These are phyloP conservation scores for Lampris incognitus DNA, from an alignment of 2,113 vertebrate species.

Conservation along the genomic window DNA sequence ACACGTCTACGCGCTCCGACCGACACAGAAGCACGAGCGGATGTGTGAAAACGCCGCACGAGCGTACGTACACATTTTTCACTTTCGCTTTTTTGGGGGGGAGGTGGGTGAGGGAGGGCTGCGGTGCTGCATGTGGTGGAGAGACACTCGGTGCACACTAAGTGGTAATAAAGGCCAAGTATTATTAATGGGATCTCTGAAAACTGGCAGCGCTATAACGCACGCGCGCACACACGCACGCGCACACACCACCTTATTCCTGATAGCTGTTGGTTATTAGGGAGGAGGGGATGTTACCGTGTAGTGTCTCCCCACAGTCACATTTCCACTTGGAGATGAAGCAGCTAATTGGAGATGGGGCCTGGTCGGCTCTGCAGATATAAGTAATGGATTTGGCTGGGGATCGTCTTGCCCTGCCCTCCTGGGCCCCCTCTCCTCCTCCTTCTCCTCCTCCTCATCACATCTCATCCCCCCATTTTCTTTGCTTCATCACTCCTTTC, in stretches of 20 bases:
- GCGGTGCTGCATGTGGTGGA: constrained; percentile 19
- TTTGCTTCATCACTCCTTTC: background rate
- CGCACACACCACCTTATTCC: constrained; percentile 27
- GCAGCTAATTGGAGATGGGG: constrained; percentile 77
- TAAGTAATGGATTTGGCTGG: constrained; percentile 61
- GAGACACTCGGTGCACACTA: constrained; percentile 31
- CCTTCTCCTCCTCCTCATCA: background rate
- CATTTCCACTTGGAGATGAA: constrained; percentile 71
- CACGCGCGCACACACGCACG: constrained; percentile 19
- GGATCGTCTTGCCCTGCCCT: constrained; percentile 3
- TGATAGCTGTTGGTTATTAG: constrained; percentile 65
- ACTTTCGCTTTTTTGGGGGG: constrained; percentile 28
- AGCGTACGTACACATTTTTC: background rate
- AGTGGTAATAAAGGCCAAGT: constrained; percentile 68
- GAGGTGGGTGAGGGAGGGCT: constrained; percentile 23
- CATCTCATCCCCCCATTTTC: too few relatives aligned
- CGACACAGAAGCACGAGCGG: background rate
- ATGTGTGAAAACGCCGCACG: background rate
- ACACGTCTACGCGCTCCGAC: background rate
- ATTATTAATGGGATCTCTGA: constrained; percentile 71
- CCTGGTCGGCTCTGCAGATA: constrained; percentile 63
- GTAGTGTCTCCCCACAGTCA: constrained; percentile 65
- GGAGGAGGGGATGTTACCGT: constrained; percentile 62
- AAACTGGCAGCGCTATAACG: constrained; percentile 48
- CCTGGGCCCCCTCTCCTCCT: background rate